phyloP scores from a whole-genome alignment of 2,888 invertebrate species.

The Pristionchus arcanus region DNA sequence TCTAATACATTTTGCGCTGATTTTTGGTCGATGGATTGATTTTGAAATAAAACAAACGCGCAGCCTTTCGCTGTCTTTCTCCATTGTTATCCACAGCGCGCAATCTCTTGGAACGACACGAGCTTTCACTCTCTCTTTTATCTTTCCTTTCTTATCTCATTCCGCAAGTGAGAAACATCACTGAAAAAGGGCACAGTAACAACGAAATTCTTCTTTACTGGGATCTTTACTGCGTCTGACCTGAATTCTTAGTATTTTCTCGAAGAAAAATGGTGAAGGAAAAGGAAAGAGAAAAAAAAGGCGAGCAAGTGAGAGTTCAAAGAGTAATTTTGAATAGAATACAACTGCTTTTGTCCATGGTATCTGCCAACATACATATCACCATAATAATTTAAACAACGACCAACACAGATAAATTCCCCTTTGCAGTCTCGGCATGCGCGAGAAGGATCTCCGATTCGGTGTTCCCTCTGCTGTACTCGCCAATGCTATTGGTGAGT shows the following conservation, averaged over 20 bases:
- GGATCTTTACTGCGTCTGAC: too few relatives aligned
- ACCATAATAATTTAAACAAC: too few relatives aligned
- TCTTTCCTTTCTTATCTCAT: neutral
- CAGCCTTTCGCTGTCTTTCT: neutral
- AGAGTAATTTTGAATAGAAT: too few relatives aligned
- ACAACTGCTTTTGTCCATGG: too few relatives aligned
- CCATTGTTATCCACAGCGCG: neutral
- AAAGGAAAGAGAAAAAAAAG: neutral
- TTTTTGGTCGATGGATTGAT: too few relatives aligned
- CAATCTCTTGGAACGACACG: conserved; percentile 9
- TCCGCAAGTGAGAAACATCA: neutral
- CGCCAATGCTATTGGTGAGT: conserved; percentile 66
- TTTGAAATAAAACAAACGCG: neutral
- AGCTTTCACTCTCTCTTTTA: conserved; percentile 13
- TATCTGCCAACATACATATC: too few relatives aligned
- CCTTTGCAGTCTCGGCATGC: conserved; percentile 65
- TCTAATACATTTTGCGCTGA: neutral
- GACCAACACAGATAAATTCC: neutral
- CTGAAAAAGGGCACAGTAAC: neutral
- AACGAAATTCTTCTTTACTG: neutral
- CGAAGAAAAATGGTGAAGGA: neutral
- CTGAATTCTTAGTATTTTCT: too few relatives aligned
- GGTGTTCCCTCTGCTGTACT: conserved; percentile 68
- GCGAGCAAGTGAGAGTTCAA: too few relatives aligned
- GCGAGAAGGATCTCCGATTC: conserved; percentile 68